Conservation (phyloP, 2,888 invertebrate genomes). For the Nomada lathburiana region DNA sequence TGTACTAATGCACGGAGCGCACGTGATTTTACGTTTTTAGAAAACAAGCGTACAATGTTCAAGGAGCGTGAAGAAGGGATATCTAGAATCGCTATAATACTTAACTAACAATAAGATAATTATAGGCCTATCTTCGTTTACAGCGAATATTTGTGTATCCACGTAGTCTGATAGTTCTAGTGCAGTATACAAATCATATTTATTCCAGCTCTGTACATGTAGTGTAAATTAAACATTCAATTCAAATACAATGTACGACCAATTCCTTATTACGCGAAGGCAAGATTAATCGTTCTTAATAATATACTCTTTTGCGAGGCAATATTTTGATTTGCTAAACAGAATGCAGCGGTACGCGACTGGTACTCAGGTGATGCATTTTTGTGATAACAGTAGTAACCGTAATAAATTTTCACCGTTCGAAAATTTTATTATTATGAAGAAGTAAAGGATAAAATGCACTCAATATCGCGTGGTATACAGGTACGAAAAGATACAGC, state of each 20-base stretch:
- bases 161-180: not conserved
- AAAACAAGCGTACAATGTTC: not conserved
- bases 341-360: too few relatives aligned
- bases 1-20: too few relatives aligned
- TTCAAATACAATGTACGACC: not conserved
- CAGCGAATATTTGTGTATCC: not conserved
- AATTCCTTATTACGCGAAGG: too few relatives aligned
- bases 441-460: not conserved
- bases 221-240: not conserved
- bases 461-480: not conserved
- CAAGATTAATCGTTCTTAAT: too few relatives aligned
- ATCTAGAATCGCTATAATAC: not conserved
- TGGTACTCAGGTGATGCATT: not conserved
- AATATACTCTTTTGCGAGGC: too few relatives aligned
- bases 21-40: too few relatives aligned
- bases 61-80: not conserved
- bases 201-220: not conserved
- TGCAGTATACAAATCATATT: not conserved
- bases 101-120: not conserved
- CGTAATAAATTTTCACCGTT: slow-evolving; percentile 12
- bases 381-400: not conserved
- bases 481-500: slow-evolving; percentile 18
- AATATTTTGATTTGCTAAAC: too few relatives aligned
- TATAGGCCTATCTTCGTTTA: not conserved
- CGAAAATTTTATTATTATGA: not conserved